Evolutionary conservation across 2,888 invertebrate species (phyloP), one percentile per base, ranked within the genome.

Genomic region (Leptura quadrifasciata): DNA sequence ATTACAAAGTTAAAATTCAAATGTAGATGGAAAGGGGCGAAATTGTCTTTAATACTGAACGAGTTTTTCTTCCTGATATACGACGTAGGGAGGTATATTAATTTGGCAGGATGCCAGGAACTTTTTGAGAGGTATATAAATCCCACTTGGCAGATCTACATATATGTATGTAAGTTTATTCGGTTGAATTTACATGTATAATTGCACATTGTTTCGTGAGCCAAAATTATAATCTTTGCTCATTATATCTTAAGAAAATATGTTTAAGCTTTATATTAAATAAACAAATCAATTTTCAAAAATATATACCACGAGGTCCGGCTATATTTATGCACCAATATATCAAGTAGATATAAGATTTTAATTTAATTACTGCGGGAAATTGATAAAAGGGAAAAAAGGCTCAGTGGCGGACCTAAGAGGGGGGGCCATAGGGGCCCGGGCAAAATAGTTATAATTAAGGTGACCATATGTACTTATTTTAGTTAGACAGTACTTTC

Each of bases 1-100:
- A 27, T 55, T 17, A 18, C 17, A 17, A 27, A 54, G 55, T 18
- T 24, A 31, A 68, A 57, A 57, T 24, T 31, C 55, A 68, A 68
- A 68, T 18, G 68, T 10, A 39, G 35, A 58, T 39, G 39, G 17
- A 69, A 35, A 57, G 35, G 17, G 15, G 57, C 21, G 15, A n/a
- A 12, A 24, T 31, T 27, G 27, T 52, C 24, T 24, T 68, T 55
- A n/a, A 55, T 39, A 63, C 39, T 18, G 6, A 39, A 63, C 18
- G 18, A 15, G n/a, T 4, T 63, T 47, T 47, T 47, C 47, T 47
- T 15, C n/a, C 47, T 47, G 47, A 47, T 47, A 47, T 15, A 47
- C n/a, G 47, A 15, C 15, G 47, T 15, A 47, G 47, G 47, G n/a
- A n/a, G 47, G 47, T 47, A n/a, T 47, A 47, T 47, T 47, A 47